Evolutionary conservation across 2,797 vertebrate species (phyloP).

Genomic region (Gila robusta): DNA sequence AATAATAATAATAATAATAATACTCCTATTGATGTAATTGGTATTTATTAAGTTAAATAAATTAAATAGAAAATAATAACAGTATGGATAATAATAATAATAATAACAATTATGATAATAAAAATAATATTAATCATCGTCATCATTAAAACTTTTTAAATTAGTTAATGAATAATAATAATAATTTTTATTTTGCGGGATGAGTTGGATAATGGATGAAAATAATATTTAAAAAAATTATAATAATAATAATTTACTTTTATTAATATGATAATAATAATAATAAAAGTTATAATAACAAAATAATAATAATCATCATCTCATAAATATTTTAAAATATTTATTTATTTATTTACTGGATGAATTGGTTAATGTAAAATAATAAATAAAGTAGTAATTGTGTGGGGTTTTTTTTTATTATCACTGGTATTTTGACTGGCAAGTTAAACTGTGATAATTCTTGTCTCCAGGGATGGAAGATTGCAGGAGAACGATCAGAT

Average conservation of each 20-base stretch:
- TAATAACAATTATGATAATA: too few relatives aligned
- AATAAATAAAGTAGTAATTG: neutral
- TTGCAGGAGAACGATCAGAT: constrained; percentile 93
- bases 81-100: neutral
- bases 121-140: too few relatives aligned
- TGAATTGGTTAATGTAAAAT: neutral
- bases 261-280: too few relatives aligned
- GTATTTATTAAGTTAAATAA: neutral
- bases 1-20: neutral
- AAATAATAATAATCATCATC: neutral
- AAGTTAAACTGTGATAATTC: neutral
- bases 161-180: too few relatives aligned
- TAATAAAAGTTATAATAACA: neutral
- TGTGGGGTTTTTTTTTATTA: neutral
- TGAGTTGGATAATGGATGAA: neutral
- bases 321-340: neutral
- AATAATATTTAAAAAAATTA: neutral
- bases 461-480: constrained; percentile 84
- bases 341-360: neutral
- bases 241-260: neutral
- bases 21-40: neutral
- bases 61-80: neutral
- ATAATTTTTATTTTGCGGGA: too few relatives aligned
- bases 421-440: neutral
- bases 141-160: too few relatives aligned